Evolutionary conservation across 2,888 invertebrate species (phyloP).

Genomic region (Plagiodera versicolora): DNA sequence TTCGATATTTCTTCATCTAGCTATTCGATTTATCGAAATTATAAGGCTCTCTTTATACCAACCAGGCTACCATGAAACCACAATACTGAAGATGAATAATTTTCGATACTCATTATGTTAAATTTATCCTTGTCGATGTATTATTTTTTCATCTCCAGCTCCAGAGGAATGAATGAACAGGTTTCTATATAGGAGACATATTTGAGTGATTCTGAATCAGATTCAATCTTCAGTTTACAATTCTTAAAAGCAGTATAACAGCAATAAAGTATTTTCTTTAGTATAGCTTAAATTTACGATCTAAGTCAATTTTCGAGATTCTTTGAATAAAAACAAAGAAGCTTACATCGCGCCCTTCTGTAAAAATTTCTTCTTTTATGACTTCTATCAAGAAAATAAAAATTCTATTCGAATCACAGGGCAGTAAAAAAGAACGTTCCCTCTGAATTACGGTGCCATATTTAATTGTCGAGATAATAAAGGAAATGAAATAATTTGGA

Average conservation of each 20-base stretch:
- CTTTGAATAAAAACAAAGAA: slow-evolving; percentile 34
- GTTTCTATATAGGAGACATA: slow-evolving; percentile 4
- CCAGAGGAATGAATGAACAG: not conserved
- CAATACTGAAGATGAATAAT: too few species aligned
- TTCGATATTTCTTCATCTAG: too few species aligned
- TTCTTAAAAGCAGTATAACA: not conserved
- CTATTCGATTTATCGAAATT: too few species aligned
- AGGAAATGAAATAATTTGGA: slow-evolving; percentile 37
- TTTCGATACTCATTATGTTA: too few species aligned
- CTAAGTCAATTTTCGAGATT: slow-evolving; percentile 31
- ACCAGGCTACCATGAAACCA: too few species aligned
- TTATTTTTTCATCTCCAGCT: too few species aligned
- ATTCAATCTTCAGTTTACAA: not conserved
- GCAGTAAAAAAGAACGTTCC: slow-evolving; percentile 38
- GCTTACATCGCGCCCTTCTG: not conserved
- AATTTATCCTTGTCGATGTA: too few species aligned
- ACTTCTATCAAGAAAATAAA: slow-evolving; percentile 27
- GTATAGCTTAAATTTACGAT: slow-evolving; percentile 37
- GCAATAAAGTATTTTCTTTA: slow-evolving; percentile 3
- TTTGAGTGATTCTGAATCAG: not conserved
- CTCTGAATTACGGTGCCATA: slow-evolving; percentile 34
- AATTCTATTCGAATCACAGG: slow-evolving; percentile 36
- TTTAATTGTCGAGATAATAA: slow-evolving; percentile 35
- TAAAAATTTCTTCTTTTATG: slow-evolving; percentile 31
- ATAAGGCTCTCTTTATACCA: too few species aligned